Evolutionary conservation across 2,888 invertebrate genomes (phyloP).

Genomic region (Eupithecia inturbata): DNA sequence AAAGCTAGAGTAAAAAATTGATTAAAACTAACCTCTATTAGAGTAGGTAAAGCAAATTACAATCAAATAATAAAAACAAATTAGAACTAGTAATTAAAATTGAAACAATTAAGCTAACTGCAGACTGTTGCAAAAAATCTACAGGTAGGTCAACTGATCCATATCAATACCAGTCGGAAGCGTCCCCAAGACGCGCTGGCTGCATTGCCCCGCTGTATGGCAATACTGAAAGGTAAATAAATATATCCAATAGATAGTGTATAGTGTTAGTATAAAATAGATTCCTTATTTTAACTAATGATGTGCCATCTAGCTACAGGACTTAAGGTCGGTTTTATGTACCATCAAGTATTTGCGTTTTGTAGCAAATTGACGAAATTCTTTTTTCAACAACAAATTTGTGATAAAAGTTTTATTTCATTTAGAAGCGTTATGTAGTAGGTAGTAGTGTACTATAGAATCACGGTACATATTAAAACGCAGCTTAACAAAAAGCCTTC

Average conservation of each 20-base stretch:
- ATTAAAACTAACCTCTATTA: no score
- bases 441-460: not conserved
- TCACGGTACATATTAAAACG: not conserved
- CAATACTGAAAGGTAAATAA: no score
- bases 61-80: no score
- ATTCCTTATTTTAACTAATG: not conserved
- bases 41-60: no score
- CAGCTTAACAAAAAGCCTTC: slow-evolving; percentile 3
- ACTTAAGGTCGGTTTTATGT: not conserved
- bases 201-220: no score
- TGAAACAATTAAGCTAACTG: no score
- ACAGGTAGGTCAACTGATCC: no score
- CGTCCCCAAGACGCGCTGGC: no score
- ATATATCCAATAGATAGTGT: not conserved
- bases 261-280: not conserved
- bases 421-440: not conserved
- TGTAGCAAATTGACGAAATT: not conserved
- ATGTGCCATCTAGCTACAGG: slow-evolving; percentile 1
- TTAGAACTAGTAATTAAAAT: no score
- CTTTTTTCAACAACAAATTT: not conserved
- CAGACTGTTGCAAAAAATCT: no score
- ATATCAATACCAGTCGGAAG: no score
- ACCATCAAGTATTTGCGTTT: slow-evolving; percentile 5
- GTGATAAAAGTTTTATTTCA: not conserved
- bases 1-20: no score